Base-by-base conservation (phyloP, 2,888 invertebrate species). In the Gortyna flavago region DNA sequence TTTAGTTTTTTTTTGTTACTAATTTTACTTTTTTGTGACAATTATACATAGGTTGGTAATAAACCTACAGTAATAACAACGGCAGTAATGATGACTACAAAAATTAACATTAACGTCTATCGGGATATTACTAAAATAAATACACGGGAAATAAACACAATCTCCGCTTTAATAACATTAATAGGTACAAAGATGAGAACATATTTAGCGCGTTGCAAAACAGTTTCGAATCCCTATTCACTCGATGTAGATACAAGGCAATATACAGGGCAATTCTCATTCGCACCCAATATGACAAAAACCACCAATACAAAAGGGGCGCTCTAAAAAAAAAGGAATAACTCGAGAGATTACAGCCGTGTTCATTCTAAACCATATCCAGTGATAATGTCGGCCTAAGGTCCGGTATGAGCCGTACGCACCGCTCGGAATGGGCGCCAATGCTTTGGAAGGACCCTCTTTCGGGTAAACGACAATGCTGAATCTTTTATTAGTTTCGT, bases 401-500 rank as follows among this genome's bases (percentile, higher is more conserved):
- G 93, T 92, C 92, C 91, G 89, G 90, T 90, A 90, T 87, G 93
- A 93, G 92, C 90, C 88, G 90, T 90, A 89, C 90, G 88, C 85
- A 87, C 90, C 89, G 89, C 87, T 87, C 84, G 88, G 86, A 93
- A 93, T 92, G 92, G 92, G 90, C 90, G 91, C 90, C 92, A 92
- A 93, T 92, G 93, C 91, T 91, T 91, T 89, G 90, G 91, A 93
- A 94, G 92, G 89, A 93, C 95, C 96, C 94, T 94, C 93, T 94
- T 93, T 93, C 91, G 92, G 91, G 87, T 91, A 93, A 95, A 95
- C 95, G 95, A 94, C 94, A 94, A 94, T 94, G 95, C 95, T 96
- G 96, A 96, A 96, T 96, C 95, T 96, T 96, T 96, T 96, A 96
- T 96, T 96, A 95, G 95, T 95, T 95, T 93, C 90, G 95, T 94